A percentile compares a stretch with the other conserved stretches of the same genome.
Evolutionary conservation across 2,888 invertebrate species (phyloP).

Genomic region (Lysandra bellargus): DNA sequence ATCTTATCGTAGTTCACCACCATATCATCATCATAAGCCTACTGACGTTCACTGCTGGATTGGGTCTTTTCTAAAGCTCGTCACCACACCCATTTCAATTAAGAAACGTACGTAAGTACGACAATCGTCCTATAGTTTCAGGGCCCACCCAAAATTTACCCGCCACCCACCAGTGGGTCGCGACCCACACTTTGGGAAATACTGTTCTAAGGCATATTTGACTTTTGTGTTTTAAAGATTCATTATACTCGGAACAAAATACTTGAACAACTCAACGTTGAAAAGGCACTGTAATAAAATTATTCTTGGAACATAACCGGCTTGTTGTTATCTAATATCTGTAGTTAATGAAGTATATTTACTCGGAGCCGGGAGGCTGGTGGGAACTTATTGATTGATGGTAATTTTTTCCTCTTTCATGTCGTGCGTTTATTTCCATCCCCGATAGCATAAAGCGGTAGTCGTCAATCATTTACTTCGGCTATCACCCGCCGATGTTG

Average conservation of each 20-base stretch:
- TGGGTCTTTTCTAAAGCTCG: no score
- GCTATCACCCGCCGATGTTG: conserved; percentile 36
- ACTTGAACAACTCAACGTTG: background rate
- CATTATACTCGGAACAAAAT: background rate
- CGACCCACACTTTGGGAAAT: no score
- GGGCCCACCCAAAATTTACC: no score
- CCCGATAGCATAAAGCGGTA: conserved; percentile 42
- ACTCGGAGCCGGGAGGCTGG: conserved; percentile 49
- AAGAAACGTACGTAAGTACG: no score
- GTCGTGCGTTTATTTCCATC: conserved; percentile 39
- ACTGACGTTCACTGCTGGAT: no score
- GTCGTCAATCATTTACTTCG: conserved; percentile 61
- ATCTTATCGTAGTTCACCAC: no score
- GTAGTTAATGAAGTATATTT: conserved; percentile 47
- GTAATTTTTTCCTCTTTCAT: conserved; percentile 54
- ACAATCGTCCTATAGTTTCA: no score
- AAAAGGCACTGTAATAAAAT: background rate
- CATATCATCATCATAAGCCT: no score
- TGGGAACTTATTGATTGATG: conserved; percentile 63
- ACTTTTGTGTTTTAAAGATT: no score
- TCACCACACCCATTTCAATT: no score
- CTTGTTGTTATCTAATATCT: conserved; percentile 40
- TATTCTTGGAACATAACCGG: background rate
- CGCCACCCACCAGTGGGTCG: no score
- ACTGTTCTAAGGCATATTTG: no score